Percentiles rank a stretch among this genome's conserved stretches.
These are phyloP conservation scores for Drosophila murphyi DNA, from an alignment of 1,140 invertebrate genomes.

Conservation along the genomic window DNA sequence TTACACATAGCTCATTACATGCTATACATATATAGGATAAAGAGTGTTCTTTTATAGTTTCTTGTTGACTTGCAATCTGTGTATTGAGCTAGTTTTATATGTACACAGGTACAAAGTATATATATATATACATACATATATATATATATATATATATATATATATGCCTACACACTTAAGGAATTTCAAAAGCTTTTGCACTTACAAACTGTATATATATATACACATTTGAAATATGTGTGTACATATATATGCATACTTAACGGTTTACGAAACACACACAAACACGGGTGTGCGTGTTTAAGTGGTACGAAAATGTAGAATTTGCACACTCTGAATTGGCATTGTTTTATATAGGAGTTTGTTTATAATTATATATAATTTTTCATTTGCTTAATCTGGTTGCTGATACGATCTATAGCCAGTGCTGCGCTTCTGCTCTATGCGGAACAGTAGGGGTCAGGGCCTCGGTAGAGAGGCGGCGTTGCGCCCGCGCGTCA, in stretches of 20 bases:
- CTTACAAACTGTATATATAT: slow-evolving; percentile 18
- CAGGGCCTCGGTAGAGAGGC: slow-evolving; percentile 49
- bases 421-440: slow-evolving; percentile 1
- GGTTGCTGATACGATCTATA: slow-evolving; percentile 5
- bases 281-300: neutral
- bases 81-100: slow-evolving; percentile 1
- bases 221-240: neutral
- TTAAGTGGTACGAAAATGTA: slow-evolving; percentile 30
- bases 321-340: slow-evolving; percentile 18
- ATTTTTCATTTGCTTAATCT: neutral
- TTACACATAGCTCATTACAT: neutral
- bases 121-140: slow-evolving; percentile 4
- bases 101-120: slow-evolving; percentile 1
- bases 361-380: neutral
- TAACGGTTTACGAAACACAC: too few relatives aligned
- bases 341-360: neutral
- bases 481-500: slow-evolving; percentile 60
- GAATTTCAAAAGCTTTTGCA: slow-evolving; percentile 10
- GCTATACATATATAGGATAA: neutral
- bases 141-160: slow-evolving; percentile 1
- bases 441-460: neutral
- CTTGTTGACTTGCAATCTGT: neutral
- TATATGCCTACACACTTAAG: neutral
- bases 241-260: neutral
- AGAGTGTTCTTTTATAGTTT: neutral